phyloP scores from a whole-genome alignment of 2,113 vertebrate genomes.

The Capricornis sumatraensis region DNA sequence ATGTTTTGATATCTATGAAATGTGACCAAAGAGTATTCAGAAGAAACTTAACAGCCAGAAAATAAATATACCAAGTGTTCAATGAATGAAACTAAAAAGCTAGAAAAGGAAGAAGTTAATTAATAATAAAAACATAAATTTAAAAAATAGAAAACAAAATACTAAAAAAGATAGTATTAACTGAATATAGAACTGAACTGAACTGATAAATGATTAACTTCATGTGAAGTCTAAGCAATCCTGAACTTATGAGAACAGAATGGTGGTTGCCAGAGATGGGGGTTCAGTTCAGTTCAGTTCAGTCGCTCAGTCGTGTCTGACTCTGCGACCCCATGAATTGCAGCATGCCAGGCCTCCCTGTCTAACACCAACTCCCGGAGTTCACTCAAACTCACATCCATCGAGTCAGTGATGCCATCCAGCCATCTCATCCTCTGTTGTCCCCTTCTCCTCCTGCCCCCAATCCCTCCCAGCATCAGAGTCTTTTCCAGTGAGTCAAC shows the following conservation, averaged over 20 bases:
- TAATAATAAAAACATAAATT: neutral
- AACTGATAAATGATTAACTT: neutral
- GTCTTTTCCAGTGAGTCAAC: no score
- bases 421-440: no score
- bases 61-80: neutral
- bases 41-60: neutral
- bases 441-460: no score
- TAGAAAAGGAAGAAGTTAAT: neutral
- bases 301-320: fast-evolving
- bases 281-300: no score
- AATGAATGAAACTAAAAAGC: neutral
- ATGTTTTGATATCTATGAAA: neutral
- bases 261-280: neutral
- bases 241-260: neutral
- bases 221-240: neutral
- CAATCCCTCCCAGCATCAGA: no score
- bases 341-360: no score
- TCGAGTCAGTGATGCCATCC: no score
- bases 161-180: neutral
- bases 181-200: no score
- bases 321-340: no score
- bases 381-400: no score
- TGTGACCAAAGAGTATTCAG: neutral
- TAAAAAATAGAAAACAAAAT: neutral
- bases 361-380: no score